phyloP scores from a whole-genome alignment of 30 jellyfish, hydroid and myxozoan species.

The Rhopilema esculentum region DNA sequence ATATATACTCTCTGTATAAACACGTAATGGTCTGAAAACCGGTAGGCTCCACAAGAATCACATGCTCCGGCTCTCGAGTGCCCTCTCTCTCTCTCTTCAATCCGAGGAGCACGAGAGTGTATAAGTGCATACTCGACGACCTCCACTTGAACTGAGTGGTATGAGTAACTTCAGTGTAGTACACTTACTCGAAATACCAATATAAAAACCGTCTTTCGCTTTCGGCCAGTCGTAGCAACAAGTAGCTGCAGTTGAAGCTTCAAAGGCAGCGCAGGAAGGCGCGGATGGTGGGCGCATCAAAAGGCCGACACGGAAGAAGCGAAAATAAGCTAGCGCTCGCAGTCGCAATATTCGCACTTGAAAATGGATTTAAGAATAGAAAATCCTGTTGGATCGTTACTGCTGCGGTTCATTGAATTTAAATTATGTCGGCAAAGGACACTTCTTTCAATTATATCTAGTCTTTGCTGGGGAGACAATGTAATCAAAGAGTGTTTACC shows the following conservation, averaged over 20 bases:
- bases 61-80: too few relatives aligned
- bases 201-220: neutral
- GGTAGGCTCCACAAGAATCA: too few relatives aligned
- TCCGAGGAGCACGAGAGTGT: too few relatives aligned
- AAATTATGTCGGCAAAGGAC: neutral
- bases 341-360: neutral
- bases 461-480: neutral
- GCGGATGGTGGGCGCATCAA: constrained; percentile 44
- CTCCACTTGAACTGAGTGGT: too few relatives aligned
- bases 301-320: constrained; percentile 65
- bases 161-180: too few relatives aligned
- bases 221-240: constrained; percentile 32
- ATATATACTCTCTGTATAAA: too few relatives aligned
- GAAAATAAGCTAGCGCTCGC: constrained; percentile 38
- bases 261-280: constrained; percentile 63
- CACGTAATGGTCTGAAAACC: too few relatives aligned
- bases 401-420: neutral
- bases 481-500: neutral
- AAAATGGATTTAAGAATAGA: neutral
- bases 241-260: constrained; percentile 58
- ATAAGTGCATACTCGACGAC: too few relatives aligned
- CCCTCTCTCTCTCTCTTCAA: too few relatives aligned
- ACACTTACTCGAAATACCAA: too few relatives aligned
- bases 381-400: neutral
- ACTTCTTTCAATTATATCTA: too few relatives aligned